Evolutionary conservation across 2,888 invertebrate genomes (phyloP).

Genomic region (Cyrtodaria siliqua): DNA sequence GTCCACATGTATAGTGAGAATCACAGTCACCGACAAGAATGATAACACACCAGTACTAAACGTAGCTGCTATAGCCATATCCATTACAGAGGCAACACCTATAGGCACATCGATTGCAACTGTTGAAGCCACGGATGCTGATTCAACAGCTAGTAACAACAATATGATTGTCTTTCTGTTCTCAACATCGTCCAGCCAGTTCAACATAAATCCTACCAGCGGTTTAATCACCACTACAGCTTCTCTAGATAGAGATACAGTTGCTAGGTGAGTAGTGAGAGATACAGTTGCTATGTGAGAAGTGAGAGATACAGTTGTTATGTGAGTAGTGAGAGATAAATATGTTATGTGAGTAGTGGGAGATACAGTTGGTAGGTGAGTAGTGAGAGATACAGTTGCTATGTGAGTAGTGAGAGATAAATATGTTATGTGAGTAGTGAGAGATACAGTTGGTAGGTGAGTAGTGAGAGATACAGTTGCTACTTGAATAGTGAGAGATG

Average conservation of each 20-base stretch:
- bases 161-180: conserved; percentile 70
- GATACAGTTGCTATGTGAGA: no score
- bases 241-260: conserved; percentile 74
- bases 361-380: no score
- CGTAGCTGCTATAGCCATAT: conserved; percentile 60
- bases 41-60: conserved; percentile 74
- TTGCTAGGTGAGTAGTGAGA: conserved; percentile 67
- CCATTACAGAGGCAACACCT: conserved; percentile 64
- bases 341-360: no score
- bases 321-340: no score
- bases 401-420: no score
- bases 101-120: conserved; percentile 69
- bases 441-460: no score
- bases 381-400: no score
- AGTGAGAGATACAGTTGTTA: no score
- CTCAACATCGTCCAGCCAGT: conserved; percentile 46
- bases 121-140: conserved; percentile 70
- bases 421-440: no score
- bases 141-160: conserved; percentile 74
- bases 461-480: no score
- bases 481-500: no score
- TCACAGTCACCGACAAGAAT: conserved; percentile 73
- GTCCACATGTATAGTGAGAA: conserved; percentile 63
- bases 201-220: conserved; percentile 65
- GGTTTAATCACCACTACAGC: conserved; percentile 69